A percentile compares a stretch with the other conserved stretches of the same genome.
Conservation (phyloP, 1,140 invertebrate genomes). For the Drosophila nigrodunni region DNA sequence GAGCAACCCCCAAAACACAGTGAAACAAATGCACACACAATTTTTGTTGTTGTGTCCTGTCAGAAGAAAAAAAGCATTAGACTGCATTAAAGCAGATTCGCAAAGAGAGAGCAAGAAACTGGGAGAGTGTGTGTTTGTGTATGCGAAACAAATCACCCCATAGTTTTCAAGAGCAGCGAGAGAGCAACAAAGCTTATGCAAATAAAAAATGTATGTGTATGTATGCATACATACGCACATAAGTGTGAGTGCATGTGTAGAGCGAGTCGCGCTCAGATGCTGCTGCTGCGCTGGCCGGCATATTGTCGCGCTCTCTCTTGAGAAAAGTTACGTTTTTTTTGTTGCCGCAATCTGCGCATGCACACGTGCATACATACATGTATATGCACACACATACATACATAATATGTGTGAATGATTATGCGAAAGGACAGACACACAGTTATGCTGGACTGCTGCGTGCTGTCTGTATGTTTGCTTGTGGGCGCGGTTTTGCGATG, state of each 20-base stretch:
- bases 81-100: background rate
- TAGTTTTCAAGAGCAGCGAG: conserved; percentile 19
- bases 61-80: background rate
- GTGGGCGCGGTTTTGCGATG: conserved; percentile 15
- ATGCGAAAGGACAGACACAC: conserved; percentile 1
- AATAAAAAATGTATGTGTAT: conserved; percentile 5
- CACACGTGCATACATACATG: conserved; percentile 12
- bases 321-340: conserved; percentile 10
- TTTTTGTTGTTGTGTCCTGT: background rate
- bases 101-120: conserved; percentile 5
- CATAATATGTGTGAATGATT: background rate
- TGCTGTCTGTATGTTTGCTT: conserved; percentile 4
- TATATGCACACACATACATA: background rate
- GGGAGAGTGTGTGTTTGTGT: background rate
- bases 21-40: conserved; percentile 12
- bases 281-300: conserved; percentile 23
- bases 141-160: conserved; percentile 22
- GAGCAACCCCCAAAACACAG: conserved; percentile 48
- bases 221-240: background rate
- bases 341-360: conserved; percentile 39
- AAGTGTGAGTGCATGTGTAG: background rate
- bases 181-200: conserved; percentile 10
- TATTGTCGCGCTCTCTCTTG: conserved; percentile 15
- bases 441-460: background rate
- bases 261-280: conserved; percentile 27